phyloP scores from a whole-genome alignment of 2,888 invertebrate genomes.

The Camptogramma bilineatum region DNA sequence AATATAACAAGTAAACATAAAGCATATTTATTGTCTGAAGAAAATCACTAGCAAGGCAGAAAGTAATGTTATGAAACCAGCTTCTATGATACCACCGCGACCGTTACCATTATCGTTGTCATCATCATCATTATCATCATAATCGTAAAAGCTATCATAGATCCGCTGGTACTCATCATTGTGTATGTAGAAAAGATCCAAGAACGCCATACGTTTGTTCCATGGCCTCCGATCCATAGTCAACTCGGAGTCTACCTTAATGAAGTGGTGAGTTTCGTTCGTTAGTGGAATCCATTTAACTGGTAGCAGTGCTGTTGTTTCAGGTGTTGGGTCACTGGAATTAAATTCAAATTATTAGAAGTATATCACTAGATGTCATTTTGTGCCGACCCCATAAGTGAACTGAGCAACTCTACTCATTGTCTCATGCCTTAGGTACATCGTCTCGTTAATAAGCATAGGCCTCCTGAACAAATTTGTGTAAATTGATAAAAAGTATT shows the following conservation, averaged over 20 bases:
- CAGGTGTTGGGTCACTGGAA: constrained; percentile 64
- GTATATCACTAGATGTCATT: too few relatives aligned
- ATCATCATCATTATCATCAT: constrained; percentile 22
- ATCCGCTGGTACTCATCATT: constrained; percentile 44
- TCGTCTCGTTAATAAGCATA: too few relatives aligned
- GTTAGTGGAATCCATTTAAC: constrained; percentile 56
- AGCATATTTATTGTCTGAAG: constrained; percentile 14
- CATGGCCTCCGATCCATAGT: constrained; percentile 49
- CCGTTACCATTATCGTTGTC: background rate
- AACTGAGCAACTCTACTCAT: too few relatives aligned
- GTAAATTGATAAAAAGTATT: too few relatives aligned
- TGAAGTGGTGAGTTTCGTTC: constrained; percentile 42
- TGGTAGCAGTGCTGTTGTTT: constrained; percentile 52
- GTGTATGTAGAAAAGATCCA: constrained; percentile 56
- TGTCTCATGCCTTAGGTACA: too few relatives aligned
- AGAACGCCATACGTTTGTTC: constrained; percentile 57
- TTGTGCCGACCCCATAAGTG: too few relatives aligned
- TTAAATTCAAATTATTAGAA: background rate
- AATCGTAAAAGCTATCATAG: constrained; percentile 28
- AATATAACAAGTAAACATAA: background rate
- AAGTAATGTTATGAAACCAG: constrained; percentile 16
- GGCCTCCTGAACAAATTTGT: too few relatives aligned
- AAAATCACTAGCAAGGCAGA: constrained; percentile 14
- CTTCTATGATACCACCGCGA: background rate
- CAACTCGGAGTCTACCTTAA: constrained; percentile 52